These are phyloP conservation scores for Suricata suricatta DNA, from an alignment of 2,113 vertebrate genomes.

Conservation along the genomic window DNA sequence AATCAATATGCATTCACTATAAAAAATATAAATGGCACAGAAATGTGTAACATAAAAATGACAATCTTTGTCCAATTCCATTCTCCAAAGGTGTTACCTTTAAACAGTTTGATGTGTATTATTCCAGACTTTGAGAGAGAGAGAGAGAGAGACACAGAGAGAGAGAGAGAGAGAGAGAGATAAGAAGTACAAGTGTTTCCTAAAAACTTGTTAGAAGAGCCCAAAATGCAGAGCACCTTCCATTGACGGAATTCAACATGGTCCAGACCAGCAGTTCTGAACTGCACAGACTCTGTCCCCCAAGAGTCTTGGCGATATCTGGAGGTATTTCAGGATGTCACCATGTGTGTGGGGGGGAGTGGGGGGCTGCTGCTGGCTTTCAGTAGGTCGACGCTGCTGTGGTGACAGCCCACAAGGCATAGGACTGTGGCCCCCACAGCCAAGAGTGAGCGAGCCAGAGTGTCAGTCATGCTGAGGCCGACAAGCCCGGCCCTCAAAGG, in stretches of 20 bases:
- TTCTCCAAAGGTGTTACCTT: neutral
- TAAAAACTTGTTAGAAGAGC: neutral
- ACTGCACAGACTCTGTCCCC: neutral
- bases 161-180: neutral
- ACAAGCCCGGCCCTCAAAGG: neutral
- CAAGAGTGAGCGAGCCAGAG: too few species aligned
- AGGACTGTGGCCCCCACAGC: neutral
- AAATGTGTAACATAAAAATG: neutral
- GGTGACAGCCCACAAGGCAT: neutral
- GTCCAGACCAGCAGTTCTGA: neutral
- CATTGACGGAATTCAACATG: neutral
- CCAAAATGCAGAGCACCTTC: neutral
- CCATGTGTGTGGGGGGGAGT: neutral
- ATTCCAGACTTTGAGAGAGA: neutral
- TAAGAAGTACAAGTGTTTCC: neutral
- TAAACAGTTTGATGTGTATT: neutral
- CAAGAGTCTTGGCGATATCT: neutral
- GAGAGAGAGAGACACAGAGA: neutral
- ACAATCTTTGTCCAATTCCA: neutral
- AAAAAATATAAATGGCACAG: neutral
- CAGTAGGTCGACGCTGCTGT: too few species aligned
- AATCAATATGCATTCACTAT: neutral
- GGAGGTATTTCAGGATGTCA: neutral
- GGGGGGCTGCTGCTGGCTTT: too few species aligned
- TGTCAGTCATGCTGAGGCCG: neutral